Evolutionary conservation across 2,888 invertebrate genomes (phyloP), one percentile per base, ranked within the genome.

Genomic region (Theristus sp.): DNA sequence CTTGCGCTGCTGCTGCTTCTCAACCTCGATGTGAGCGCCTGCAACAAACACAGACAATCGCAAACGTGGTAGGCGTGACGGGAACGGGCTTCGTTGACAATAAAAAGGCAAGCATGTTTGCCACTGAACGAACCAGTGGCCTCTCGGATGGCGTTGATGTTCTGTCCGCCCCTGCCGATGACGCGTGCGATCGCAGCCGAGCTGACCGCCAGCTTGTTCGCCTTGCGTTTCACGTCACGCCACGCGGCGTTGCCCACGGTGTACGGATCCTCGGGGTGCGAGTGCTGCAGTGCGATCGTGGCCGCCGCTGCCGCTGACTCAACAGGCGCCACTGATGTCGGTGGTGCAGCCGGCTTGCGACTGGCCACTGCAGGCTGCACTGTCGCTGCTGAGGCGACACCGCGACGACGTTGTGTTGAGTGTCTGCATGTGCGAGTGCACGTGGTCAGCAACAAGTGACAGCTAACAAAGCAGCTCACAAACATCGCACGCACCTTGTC

Each of bases 91-190:
- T n/a, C n/a, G n/a, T n/a, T n/a, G n/a, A n/a, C n/a, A n/a, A n/a
- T n/a, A n/a, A n/a, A n/a, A n/a, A n/a, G n/a, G 17, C 38, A 38
- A 38, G 6, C 3, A 52, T 24, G 52, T 52, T n/a, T n/a, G 3
- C 27, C 22, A 55, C 98, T 96, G 74, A 93, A 89, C 3, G 96
- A 96, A 62, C 93, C 91, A 31, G 96, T 94, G 59, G 89, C 87
- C 61, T 89, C 88, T 62, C 96, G 82, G 73, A 98, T 94, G 20
- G 94, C 90, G 78, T 98, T 98, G 71, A 98, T 94, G 77, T 96
- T 96, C 2, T 86, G 87, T 57, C 96, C 96, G 31, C 88, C 91
- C 69, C 96, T 84, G 0, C 96, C 96, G 72, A 98, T 98, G 59
- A 98, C 93, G 60, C 96, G 82, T 62, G 93, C 91, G 64, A 96